Conservation (phyloP, 2,888 invertebrate species). For the Macrophya alboannulata region DNA sequence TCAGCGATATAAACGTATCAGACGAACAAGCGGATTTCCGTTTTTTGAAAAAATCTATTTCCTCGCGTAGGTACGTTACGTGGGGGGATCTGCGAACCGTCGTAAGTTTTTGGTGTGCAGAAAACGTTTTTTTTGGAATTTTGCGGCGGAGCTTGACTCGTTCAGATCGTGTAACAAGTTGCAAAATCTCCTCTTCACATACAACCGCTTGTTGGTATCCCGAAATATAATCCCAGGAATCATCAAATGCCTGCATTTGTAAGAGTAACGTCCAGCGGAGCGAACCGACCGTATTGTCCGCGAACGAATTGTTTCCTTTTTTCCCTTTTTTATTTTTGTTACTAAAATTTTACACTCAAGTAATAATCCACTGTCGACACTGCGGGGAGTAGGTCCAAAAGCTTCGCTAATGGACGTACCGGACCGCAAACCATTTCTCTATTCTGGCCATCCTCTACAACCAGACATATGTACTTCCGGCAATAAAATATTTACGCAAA, state of each 20-base stretch:
- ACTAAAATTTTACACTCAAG: not conserved
- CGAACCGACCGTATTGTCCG: not conserved
- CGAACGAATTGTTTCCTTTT: not conserved
- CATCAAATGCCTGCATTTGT: not conserved
- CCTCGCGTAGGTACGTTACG: not conserved
- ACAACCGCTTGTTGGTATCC: not conserved
- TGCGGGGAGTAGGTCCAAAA: conserved; percentile 32
- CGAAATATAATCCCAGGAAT: not conserved
- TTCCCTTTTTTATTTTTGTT: not conserved
- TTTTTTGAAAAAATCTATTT: not conserved
- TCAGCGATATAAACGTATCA: not conserved
- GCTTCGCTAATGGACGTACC: conserved; percentile 45
- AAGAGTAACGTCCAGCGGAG: not conserved
- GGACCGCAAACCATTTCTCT: conserved; percentile 34
- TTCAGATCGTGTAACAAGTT: not conserved
- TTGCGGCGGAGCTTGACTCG: not conserved
- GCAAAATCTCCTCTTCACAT: not conserved
- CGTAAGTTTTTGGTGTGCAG: not conserved
- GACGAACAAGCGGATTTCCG: not conserved
- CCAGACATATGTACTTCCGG: not conserved
- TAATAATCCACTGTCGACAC: conserved; percentile 23
- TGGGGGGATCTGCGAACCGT: not conserved
- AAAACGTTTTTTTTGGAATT: not conserved
- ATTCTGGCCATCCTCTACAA: not conserved
- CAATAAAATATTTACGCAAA: conserved; percentile 38